These are phyloP conservation scores for Ceratitis capitata DNA, from an alignment of 1,140 invertebrate species.

Conservation along the genomic window DNA sequence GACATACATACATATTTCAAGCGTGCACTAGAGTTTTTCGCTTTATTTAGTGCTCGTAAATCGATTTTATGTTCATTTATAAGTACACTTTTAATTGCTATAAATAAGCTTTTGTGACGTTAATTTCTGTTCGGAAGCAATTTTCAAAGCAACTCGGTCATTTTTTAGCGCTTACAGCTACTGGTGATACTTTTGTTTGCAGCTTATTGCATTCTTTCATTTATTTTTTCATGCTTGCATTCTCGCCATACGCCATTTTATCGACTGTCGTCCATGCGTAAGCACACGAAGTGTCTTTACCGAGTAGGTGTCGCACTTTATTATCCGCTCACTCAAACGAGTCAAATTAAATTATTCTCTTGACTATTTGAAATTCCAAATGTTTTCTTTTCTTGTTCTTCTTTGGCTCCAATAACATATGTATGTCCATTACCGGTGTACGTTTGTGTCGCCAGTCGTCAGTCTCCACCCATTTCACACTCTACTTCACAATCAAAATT, in stretches of 20 bases:
- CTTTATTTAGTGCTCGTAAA: not conserved
- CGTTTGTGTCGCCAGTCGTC: not conserved
- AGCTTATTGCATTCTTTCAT: not conserved
- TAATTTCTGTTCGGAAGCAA: constrained; percentile 20
- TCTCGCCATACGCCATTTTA: not conserved
- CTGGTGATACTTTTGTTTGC: not conserved
- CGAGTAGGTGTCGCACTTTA: not conserved
- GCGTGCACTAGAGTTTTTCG: not conserved
- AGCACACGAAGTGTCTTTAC: not conserved
- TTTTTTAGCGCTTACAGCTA: not conserved
- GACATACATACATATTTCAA: too few species aligned
- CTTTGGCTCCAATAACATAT: not conserved
- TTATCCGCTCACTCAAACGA: not conserved
- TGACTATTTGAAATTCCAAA: not conserved
- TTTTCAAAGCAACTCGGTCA: not conserved
- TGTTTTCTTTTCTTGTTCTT: too few species aligned
- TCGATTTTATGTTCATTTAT: not conserved
- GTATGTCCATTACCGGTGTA: not conserved
- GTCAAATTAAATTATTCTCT: not conserved
- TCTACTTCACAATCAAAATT: constrained; percentile 19
- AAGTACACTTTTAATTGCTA: not conserved
- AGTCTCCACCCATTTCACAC: constrained; percentile 36
- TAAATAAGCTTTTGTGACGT: not conserved
- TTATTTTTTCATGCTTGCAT: not conserved
- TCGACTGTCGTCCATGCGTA: not conserved